phyloP scores from a whole-genome alignment of 2,888 invertebrate species.

The Campoletis raptor region DNA sequence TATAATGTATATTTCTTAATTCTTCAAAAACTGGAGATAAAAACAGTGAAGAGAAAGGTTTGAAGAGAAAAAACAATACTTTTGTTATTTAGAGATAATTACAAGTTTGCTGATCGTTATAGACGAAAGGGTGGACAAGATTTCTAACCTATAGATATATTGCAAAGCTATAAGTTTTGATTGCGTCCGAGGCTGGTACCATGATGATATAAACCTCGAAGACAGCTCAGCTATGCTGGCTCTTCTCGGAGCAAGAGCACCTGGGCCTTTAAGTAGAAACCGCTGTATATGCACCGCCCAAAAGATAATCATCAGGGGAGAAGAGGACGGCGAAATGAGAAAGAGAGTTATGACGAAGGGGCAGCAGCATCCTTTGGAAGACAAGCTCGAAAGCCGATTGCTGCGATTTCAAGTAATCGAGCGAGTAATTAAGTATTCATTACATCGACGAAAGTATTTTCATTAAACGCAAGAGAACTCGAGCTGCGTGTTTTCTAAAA shows the following conservation, averaged over 20 bases:
- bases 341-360: background rate
- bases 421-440: constrained; percentile 66
- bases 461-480: constrained; percentile 55
- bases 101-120: constrained; percentile 70
- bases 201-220: constrained; percentile 28
- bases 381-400: constrained; percentile 58
- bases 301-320: constrained; percentile 17
- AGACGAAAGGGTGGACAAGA: constrained; percentile 24
- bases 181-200: constrained; percentile 45
- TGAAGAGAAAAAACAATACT: constrained; percentile 25
- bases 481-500: background rate
- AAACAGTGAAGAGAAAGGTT: constrained; percentile 16
- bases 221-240: constrained; percentile 10
- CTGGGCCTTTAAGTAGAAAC: constrained; percentile 43
- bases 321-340: background rate
- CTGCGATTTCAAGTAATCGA: constrained; percentile 61
- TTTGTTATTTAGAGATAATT: constrained; percentile 79
- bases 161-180: constrained; percentile 57
- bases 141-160: constrained; percentile 39
- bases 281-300: constrained; percentile 28
- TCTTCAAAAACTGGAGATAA: background rate
- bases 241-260: constrained; percentile 26
- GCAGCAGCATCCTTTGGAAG: constrained; percentile 19
- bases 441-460: constrained; percentile 66
- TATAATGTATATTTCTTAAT: constrained; percentile 48